These are phyloP conservation scores for Myrmecobius fasciatus DNA, from an alignment of 2,113 vertebrate species.

Conservation along the genomic window DNA sequence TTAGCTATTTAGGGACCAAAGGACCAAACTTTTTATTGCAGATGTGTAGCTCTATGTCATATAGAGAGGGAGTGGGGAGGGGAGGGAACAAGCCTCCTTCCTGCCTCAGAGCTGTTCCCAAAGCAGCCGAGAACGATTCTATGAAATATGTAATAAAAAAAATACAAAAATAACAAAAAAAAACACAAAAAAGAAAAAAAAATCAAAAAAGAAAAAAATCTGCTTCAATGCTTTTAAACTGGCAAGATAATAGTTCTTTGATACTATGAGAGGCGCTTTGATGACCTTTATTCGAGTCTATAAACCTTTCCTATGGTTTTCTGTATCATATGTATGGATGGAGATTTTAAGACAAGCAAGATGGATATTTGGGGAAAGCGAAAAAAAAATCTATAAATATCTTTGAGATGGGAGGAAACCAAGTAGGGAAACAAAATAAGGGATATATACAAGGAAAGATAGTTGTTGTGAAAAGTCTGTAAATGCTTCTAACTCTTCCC, in stretches of 20 bases:
- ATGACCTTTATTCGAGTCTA: constrained; percentile 89
- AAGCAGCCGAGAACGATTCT: constrained; percentile 93
- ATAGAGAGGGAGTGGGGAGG: constrained; percentile 81
- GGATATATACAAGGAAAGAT: constrained; percentile 79
- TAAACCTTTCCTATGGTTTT: constrained; percentile 91
- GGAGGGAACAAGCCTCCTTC: constrained; percentile 87
- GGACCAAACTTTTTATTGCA: constrained; percentile 99
- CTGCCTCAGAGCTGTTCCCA: constrained; percentile 93
- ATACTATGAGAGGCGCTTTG: constrained; percentile 91
- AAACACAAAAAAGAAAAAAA: constrained; percentile 87
- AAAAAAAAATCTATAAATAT: constrained; percentile 74
- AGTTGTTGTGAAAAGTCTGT: constrained; percentile 87
- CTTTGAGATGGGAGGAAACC: constrained; percentile 71
- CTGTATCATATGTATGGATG: constrained; percentile 88
- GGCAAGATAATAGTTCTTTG: constrained; percentile 94
- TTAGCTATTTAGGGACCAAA: constrained; percentile 99
- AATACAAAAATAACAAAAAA: constrained; percentile 68
- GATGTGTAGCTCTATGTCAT: constrained; percentile 98
- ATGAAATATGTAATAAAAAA: constrained; percentile 91
- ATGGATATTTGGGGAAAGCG: constrained; percentile 84
- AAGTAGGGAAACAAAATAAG: constrained; percentile 76
- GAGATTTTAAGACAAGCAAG: constrained; percentile 80
- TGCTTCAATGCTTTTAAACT: constrained; percentile 94
- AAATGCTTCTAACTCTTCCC: constrained; percentile 90
- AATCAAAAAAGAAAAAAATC: constrained; percentile 90